Base-by-base conservation (phyloP, 2,797 vertebrate species). In the Trachops cirrhosus region DNA sequence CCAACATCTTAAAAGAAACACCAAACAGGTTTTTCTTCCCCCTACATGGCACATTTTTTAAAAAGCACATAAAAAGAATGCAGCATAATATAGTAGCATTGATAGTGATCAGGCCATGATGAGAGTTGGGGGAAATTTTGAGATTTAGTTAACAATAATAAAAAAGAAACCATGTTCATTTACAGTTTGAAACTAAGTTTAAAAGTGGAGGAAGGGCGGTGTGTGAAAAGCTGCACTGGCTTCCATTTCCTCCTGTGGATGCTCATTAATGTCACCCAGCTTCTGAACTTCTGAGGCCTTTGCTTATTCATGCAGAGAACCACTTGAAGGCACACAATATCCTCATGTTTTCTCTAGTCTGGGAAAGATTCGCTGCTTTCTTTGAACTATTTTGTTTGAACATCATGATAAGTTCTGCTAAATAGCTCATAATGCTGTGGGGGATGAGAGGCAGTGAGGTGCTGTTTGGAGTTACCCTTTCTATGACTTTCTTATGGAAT, bases 361-460 rank as follows among this genome's bases (percentile, higher is more conserved):
- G 1, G 54, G 88, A 94, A 83, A 89, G 57, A 67, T 37, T 82
- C 41, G 29, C 77, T 34, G 82, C 70, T 95, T 91, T 88, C 87
- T 96, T 94, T 94, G 75, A 95, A 85, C 88, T 74, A 21, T 82
- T 95, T 59, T 70, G 67, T 88, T 68, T 91, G 91, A 95, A 82
- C 71, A 97, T 64, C 46, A 44, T 83, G 46, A 34, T 86, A 78
- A 86, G 48, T 91, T 85, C 88, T 95, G 90, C 90, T 91, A 89
- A 94, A 85, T 44, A 84, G 71, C n/a, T 95, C 37, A 21, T 62
- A 88, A 86, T 78, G 86, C 93, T 83, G 54, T 74, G 26, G 16
- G 41, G 52, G 18, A 67, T 77, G 80, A 68, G 29, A 79, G 10
- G 85, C 29, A 62, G 52, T 9, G 52, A 79, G 71, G 44, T 75